Evolutionary conservation across 2,797 vertebrate species (phyloP), one percentile per base, ranked within the genome.

Genomic region (Enteromius anoplus): DNA sequence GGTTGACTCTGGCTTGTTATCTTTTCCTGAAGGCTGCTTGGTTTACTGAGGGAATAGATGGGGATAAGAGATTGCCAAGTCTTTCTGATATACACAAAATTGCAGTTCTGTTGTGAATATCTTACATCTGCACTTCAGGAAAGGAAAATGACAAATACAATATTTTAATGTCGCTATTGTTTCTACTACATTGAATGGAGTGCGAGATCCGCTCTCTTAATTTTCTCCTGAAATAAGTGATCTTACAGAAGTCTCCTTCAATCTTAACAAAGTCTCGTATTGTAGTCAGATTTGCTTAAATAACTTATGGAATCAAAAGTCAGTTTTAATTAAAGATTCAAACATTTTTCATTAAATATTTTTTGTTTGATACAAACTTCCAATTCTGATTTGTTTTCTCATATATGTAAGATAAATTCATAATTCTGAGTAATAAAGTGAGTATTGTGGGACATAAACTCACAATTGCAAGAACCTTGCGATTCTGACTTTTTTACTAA

Each of bases 1-100:
- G 71, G 53, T 86, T 23, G 45, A 49, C 40, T 75, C 17, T 51
- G 49, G 71, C 71, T 58, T 69, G 64, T 79, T 83, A 80, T 86
- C 55, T 40, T 34, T 86, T 83, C 55, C 85, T 84, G 55, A 77
- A 76, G 65, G 34, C 40, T 37, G 58, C 62, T 47, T 72, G 73
- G 78, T 78, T 76, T 71, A 34, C 71, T 71, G 34, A 55, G 12
- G 65, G 6, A 34, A 45, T 51, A 53, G 53, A 80, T 84, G 19
- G 11, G 58, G 10, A 76, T 81, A 42, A 65, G 19, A 81, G 55
- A 83, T 77, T 23, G n/a, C 32, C 34, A 26, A 26, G 7, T 51
- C 12, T 5, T 75, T 78, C 17, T 72, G 37, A 26, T 83, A 64
- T 9, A 40, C 60, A 62, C 45, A 64, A 65, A 71, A 72, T 45